Percentiles rank a stretch among this genome's conserved stretches.
These are phyloP conservation scores for Psophia crepitans DNA, from an alignment of 2,113 vertebrate species.

Conservation along the genomic window DNA sequence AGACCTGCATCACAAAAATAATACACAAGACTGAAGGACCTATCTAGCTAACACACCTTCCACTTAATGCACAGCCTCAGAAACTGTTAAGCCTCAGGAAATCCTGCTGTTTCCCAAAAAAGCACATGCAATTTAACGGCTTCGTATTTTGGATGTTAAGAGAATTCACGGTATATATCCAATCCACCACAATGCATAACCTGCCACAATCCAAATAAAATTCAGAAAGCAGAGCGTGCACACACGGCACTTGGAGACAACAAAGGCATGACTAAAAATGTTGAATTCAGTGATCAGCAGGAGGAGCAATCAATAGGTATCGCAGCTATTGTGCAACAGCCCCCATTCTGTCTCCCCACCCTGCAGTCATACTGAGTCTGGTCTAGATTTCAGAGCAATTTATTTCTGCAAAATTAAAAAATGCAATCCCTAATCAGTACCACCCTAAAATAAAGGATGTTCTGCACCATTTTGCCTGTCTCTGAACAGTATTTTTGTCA, in stretches of 20 bases:
- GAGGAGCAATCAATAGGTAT: fast-evolving
- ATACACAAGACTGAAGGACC: neutral
- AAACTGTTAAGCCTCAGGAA: neutral
- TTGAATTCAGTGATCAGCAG: neutral
- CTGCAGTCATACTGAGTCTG: neutral
- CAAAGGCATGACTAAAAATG: neutral
- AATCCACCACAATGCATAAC: neutral
- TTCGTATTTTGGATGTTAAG: neutral
- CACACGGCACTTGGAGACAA: neutral
- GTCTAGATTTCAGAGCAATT: fast-evolving
- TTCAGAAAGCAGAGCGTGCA: neutral
- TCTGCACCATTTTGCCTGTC: neutral
- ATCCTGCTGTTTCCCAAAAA: neutral
- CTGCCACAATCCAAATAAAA: neutral
- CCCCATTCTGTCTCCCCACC: neutral
- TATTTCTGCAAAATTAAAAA: neutral
- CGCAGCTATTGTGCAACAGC: neutral
- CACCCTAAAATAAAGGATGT: neutral
- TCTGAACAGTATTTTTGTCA: neutral
- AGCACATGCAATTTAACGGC: neutral
- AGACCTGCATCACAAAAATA: neutral
- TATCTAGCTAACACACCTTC: neutral
- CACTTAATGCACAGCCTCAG: neutral
- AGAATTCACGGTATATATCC: neutral
- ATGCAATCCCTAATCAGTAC: neutral